phyloP scores from a whole-genome alignment of 2,797 vertebrate species.

The Phyllotis vaccarum region DNA sequence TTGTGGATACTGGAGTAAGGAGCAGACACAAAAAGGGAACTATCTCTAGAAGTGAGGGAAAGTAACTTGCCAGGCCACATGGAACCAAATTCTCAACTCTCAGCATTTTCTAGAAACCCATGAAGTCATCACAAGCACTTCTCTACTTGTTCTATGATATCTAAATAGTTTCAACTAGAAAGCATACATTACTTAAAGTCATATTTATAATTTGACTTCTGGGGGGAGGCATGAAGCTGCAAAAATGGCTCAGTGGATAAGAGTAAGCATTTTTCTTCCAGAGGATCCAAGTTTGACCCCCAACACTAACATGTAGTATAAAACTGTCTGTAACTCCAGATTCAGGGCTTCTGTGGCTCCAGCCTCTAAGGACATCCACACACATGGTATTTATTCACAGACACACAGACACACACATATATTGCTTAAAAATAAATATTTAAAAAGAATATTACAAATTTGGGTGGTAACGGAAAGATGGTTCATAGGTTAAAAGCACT shows the following conservation, averaged over 20 bases:
- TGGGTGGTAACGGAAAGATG: not conserved
- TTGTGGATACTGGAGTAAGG: not conserved
- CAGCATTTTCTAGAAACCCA: conserved; percentile 19
- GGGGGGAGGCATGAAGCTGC: not conserved
- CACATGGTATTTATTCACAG: not conserved
- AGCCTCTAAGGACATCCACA: not conserved
- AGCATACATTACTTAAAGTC: not conserved
- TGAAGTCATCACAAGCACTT: not conserved
- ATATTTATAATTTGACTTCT: conserved; percentile 46
- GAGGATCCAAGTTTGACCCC: not conserved
- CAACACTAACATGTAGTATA: not conserved
- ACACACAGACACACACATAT: not conserved
- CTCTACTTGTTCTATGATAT: conserved; percentile 25
- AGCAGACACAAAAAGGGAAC: conserved; percentile 4
- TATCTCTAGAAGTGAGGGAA: not conserved
- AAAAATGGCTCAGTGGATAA: not conserved
- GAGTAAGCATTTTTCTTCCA: not conserved
- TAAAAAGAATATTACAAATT: not conserved
- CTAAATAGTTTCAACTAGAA: not conserved
- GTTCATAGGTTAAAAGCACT: not conserved
- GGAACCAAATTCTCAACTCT: conserved; percentile 6
- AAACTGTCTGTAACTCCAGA: not conserved
- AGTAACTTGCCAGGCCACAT: not conserved
- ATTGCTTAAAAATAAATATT: not conserved
- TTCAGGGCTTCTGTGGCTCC: not conserved